Conservation (phyloP, 2,888 invertebrate species). For the Lepidochrysops patricia region DNA sequence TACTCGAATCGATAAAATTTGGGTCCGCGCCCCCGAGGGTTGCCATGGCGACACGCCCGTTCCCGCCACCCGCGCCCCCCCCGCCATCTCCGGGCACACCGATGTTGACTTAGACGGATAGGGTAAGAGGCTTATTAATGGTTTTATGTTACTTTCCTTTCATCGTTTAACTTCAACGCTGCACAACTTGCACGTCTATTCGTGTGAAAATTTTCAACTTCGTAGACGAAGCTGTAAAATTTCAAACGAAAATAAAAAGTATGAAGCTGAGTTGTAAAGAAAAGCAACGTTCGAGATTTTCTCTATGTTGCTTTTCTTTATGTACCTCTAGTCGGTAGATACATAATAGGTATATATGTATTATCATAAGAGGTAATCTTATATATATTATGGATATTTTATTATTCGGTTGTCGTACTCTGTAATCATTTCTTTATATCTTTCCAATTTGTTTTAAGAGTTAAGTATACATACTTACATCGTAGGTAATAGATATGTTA, state of each 20-base stretch:
- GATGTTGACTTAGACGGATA: slow-evolving; percentile 74
- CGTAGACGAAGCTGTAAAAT: background rate
- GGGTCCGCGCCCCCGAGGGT: slow-evolving; percentile 70
- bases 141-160: slow-evolving; percentile 64
- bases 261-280: background rate
- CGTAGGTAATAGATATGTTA: too few species aligned
- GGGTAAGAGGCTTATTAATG: slow-evolving; percentile 75
- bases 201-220: background rate
- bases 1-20: slow-evolving; percentile 73
- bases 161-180: slow-evolving; percentile 28
- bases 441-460: too few species aligned
- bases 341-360: too few species aligned
- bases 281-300: background rate
- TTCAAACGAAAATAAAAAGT: slow-evolving; percentile 23
- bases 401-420: background rate
- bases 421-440: too few species aligned
- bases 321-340: too few species aligned
- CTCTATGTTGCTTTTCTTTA: background rate
- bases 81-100: slow-evolving; percentile 60
- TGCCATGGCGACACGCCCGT: slow-evolving; percentile 54
- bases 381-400: background rate
- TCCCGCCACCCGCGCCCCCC: slow-evolving; percentile 29
- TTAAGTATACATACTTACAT: too few species aligned
- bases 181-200: background rate
- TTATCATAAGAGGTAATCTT: too few species aligned